These are phyloP conservation scores for Drosophila neocordata DNA, from an alignment of 1,140 invertebrate species.

Conservation along the genomic window DNA sequence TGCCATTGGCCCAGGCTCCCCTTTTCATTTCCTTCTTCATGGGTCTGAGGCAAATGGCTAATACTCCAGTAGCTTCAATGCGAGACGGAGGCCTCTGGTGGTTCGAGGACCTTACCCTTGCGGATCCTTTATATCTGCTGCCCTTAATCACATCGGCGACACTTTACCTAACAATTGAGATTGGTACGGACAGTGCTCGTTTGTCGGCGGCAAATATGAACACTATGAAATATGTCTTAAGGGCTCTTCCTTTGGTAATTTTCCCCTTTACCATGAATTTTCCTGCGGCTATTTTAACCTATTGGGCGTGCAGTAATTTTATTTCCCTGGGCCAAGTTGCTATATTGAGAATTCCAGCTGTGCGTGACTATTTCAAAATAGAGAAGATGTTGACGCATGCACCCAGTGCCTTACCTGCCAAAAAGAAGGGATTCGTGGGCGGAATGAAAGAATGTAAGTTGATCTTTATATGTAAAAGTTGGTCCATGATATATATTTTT, in stretches of 20 bases:
- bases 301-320: slow-evolving; percentile 96
- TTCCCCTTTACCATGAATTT: slow-evolving; percentile 95
- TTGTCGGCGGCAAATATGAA: slow-evolving; percentile 86
- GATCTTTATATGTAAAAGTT: no score
- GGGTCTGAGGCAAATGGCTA: slow-evolving; percentile 92
- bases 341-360: slow-evolving; percentile 89
- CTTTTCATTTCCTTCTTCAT: slow-evolving; percentile 96
- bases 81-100: slow-evolving; percentile 94
- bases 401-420: slow-evolving; percentile 85
- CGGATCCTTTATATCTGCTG: slow-evolving; percentile 95
- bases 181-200: slow-evolving; percentile 90
- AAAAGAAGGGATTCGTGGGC: slow-evolving; percentile 90
- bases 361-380: slow-evolving; percentile 92
- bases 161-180: slow-evolving; percentile 91
- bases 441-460: slow-evolving; percentile 92
- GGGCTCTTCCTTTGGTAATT: slow-evolving; percentile 90
- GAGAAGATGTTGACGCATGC: slow-evolving; percentile 86
- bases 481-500: background rate
- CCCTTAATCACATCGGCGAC: slow-evolving; percentile 93
- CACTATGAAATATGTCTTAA: slow-evolving; percentile 89
- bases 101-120: slow-evolving; percentile 95
- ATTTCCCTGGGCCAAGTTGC: slow-evolving; percentile 91
- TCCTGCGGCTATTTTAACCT: slow-evolving; percentile 93
- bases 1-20: slow-evolving; percentile 92
- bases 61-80: slow-evolving; percentile 94